Percentiles rank a stretch among this genome's conserved stretches.
Conservation (phyloP, 2,113 vertebrate species). For the Lamprotornis superbus region DNA sequence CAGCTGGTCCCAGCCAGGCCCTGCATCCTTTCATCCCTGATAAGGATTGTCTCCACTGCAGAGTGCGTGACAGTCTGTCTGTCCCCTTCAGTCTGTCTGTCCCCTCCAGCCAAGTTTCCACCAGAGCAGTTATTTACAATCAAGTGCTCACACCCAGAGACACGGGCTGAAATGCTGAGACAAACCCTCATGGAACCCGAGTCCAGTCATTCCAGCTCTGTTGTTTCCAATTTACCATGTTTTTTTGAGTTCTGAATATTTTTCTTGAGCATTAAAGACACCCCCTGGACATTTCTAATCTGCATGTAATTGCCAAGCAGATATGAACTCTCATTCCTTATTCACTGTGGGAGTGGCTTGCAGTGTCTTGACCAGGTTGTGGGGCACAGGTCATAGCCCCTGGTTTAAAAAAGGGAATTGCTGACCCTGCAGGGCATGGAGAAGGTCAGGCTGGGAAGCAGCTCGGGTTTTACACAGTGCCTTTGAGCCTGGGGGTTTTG, state of each 20-base stretch:
- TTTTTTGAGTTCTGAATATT: background rate
- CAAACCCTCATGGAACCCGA: background rate
- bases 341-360: background rate
- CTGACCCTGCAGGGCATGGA: background rate
- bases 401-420: background rate
- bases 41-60: background rate
- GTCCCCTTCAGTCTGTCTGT: background rate
- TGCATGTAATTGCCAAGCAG: background rate
- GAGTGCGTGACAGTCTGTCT: background rate
- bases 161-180: background rate
- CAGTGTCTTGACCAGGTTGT: background rate
- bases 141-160: background rate
- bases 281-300: background rate
- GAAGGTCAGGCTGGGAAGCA: background rate
- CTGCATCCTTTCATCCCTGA: background rate
- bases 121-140: background rate
- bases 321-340: background rate
- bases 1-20: constrained; percentile 5
- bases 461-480: accelerated
- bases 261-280: background rate
- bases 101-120: constrained; percentile 39
- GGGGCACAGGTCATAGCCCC: background rate
- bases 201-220: background rate
- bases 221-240: background rate
- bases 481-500: background rate